Evolutionary conservation across 2,797 vertebrate species (phyloP), one percentile per base, ranked within the genome.

Genomic region (Anas acuta): DNA sequence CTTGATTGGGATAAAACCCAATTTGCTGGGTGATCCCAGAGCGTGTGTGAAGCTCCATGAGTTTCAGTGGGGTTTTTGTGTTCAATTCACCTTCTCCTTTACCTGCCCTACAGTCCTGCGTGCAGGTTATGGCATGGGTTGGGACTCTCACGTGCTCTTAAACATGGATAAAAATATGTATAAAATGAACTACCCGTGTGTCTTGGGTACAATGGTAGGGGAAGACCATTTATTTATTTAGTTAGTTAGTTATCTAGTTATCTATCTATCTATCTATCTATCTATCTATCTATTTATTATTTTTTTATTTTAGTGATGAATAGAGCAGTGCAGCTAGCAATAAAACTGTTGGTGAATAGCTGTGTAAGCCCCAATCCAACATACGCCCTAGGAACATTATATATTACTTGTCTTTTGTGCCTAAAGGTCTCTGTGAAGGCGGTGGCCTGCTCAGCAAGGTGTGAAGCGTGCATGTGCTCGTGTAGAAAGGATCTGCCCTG

Each of bases 121-220:
- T 41, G n/a, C n/a, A 32, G 30, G 13, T 62, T 72, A 62, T 2
- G 2, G 58, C 22, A 14, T 23, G 37, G 17, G 19, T 28, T 78
- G 51, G 33, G 6, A 32, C 57, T 49, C 72, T 32, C 3, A 15
- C 2, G 3, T 57, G 32, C n/a, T 14, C 75, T 89, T 57, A 75
- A 53, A 32, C 26, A 18, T 47, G 15, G n/a, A 22, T 30, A 30
- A 78, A 74, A 86, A 64, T 0, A 0, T 26, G 16, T 41, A 30
- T 62, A 74, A 70, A 75, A 66, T 18, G 2, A 56, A 35, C 54
- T 13, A 10, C 5, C 9, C 3, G 15, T 5, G 7, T 0, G 0
- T 12, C 30, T 25, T 30, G 37, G 26, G 8, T 20, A 39, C 61
- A 18, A 23, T 13, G 28, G 17, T 30, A 60, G 35, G 65, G 54